Evolutionary conservation across 2,888 invertebrate genomes (phyloP).

Genomic region (Nomada ferruginata): DNA sequence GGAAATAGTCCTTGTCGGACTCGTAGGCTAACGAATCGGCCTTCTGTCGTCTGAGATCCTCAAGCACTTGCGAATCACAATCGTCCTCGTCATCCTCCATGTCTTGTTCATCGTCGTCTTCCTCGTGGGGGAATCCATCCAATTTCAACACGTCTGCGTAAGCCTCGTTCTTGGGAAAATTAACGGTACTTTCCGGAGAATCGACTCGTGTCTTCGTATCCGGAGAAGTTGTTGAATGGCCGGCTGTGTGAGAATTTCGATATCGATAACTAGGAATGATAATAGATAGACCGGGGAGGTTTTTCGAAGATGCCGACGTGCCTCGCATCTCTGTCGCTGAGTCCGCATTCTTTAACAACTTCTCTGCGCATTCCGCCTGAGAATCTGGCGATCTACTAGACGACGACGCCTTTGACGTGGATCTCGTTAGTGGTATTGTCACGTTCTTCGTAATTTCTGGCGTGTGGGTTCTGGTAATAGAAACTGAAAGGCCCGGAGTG

Average conservation of each 20-base stretch:
- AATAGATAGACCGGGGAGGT: constrained; percentile 73
- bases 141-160: constrained; percentile 51
- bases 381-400: constrained; percentile 77
- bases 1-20: constrained; percentile 46
- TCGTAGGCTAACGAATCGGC: constrained; percentile 63
- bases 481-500: constrained; percentile 80
- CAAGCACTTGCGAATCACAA: constrained; percentile 76
- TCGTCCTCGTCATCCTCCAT: constrained; percentile 71
- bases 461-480: constrained; percentile 74
- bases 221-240: constrained; percentile 45
- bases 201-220: constrained; percentile 70
- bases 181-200: constrained; percentile 78
- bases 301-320: constrained; percentile 49
- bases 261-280: constrained; percentile 74
- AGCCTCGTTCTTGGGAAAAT: constrained; percentile 62
- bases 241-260: constrained; percentile 40
- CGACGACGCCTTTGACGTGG: constrained; percentile 68
- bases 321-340: constrained; percentile 44
- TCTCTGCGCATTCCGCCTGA: constrained; percentile 74
- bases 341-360: constrained; percentile 53
- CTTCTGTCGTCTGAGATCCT: constrained; percentile 68
- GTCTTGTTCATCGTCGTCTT: constrained; percentile 60
- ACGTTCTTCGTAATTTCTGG: constrained; percentile 59
- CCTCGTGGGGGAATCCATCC: constrained; percentile 59
- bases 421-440: constrained; percentile 29